Base-by-base conservation (phyloP, 2,797 vertebrate genomes). In the Gymnoscopelus microlampas region DNA sequence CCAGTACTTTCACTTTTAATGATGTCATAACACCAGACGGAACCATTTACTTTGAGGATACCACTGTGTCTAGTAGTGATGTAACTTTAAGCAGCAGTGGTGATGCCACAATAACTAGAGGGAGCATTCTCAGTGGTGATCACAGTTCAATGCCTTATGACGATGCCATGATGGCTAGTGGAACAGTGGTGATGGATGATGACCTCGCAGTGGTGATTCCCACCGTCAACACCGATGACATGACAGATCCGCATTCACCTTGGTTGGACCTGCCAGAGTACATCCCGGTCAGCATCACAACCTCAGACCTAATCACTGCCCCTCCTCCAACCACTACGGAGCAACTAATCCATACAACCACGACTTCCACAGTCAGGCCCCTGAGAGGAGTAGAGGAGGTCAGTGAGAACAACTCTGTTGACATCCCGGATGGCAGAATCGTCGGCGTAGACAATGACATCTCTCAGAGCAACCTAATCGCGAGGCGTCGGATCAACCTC, bases 401-500 rank as follows among this genome's bases (percentile, higher is more conserved):
- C 50, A 91, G 86, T 0, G 95, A 98, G 47, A 93, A 91, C 82
- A 99, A 98, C 3, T 93, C 93, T 0, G 93, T 98, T 0, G 95
- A 97, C 2, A 58, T 93, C 1, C 88, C 91, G 35, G 93, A 95
- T 70, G 94, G 93, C 75, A 93, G 93, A 84, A 79, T 92, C 2
- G 56, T 81, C 0, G 74, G 86, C 11, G 7, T 88, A 53, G 95
- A 97, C 29, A 90, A 89, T 0, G 95, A 97, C 62, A 89, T 95
- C 13, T 93, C 95, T 1, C 94, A 94, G 23, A 96, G 94, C 88
- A 97, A 97, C 87, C 83, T 95, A 81, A 96, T 98, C 70, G 88
- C 94, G 13, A 95, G 93, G 78, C 95, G 88, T 1, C 78, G 92
- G 1, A 86, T 95, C 72, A 95, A 90, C 14, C 90, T 92, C 0